phyloP scores from a whole-genome alignment of 2,888 invertebrate species.

The Pilophorus perplexus region DNA sequence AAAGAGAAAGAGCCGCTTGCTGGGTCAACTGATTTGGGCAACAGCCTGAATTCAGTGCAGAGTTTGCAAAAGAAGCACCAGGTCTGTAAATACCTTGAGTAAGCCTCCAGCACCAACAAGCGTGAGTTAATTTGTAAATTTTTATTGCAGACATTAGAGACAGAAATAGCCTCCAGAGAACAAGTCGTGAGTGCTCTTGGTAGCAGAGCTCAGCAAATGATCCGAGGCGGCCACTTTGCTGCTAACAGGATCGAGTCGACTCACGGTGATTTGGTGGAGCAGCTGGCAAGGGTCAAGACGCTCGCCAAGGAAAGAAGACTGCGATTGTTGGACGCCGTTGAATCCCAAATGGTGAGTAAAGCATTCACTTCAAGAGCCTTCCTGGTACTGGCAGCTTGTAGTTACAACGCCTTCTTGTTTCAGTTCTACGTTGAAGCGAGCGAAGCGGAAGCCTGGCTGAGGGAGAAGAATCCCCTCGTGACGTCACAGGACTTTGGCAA shows the following conservation, averaged over 20 bases:
- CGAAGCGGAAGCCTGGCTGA: slow-evolving; percentile 91
- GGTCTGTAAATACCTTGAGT: slow-evolving; percentile 48
- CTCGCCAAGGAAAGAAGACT: slow-evolving; percentile 68
- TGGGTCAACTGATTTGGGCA: slow-evolving; percentile 68
- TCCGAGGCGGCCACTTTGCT: slow-evolving; percentile 83
- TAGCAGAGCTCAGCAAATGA: slow-evolving; percentile 73
- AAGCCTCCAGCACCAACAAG: background rate
- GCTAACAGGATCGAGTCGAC: slow-evolving; percentile 68
- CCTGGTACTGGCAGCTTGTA: background rate
- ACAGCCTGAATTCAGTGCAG: slow-evolving; percentile 71
- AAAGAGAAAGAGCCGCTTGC: slow-evolving; percentile 70
- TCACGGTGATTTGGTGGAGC: slow-evolving; percentile 66
- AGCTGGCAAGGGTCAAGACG: slow-evolving; percentile 68
- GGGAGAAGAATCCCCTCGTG: slow-evolving; percentile 74
- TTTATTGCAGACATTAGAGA: slow-evolving; percentile 66
- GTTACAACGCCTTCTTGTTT: background rate
- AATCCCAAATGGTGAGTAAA: slow-evolving; percentile 69
- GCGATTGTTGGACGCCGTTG: slow-evolving; percentile 74
- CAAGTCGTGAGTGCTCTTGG: slow-evolving; percentile 73
- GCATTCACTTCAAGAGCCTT: background rate
- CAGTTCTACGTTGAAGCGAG: slow-evolving; percentile 85
- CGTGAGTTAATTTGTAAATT: background rate
- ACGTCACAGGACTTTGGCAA: slow-evolving; percentile 78
- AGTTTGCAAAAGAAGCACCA: slow-evolving; percentile 91
- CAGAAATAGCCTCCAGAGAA: slow-evolving; percentile 83